These are phyloP conservation scores for Amiota minor DNA, from an alignment of 2,888 invertebrate species.

Conservation along the genomic window DNA sequence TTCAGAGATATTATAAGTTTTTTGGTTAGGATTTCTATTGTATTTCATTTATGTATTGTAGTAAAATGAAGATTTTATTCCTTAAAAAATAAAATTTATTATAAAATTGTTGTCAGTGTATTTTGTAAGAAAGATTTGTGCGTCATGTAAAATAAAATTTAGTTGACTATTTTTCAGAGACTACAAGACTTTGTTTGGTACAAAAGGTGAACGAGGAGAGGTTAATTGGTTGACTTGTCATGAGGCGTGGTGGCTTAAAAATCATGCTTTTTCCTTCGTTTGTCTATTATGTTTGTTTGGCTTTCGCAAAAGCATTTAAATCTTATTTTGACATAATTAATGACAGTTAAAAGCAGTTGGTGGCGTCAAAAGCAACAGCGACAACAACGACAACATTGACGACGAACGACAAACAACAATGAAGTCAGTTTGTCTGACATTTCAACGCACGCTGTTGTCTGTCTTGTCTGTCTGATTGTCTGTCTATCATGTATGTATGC, in stretches of 20 bases:
- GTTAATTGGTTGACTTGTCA: too few species aligned
- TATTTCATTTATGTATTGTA: too few species aligned
- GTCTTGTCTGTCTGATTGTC: neutral
- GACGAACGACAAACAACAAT: neutral
- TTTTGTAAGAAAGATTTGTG: neutral
- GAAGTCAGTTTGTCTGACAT: conserved; percentile 13
- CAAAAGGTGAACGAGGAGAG: too few species aligned
- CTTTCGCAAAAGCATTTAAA: conserved; percentile 57
- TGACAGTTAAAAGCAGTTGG: conserved; percentile 67
- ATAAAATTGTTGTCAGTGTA: too few species aligned
- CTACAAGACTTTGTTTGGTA: neutral
- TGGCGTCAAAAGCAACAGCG: neutral
- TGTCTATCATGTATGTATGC: neutral
- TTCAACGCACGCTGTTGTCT: conserved; percentile 7
- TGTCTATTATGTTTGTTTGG: conserved; percentile 18
- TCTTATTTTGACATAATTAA: conserved; percentile 69
- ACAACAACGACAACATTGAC: conserved; percentile 8
- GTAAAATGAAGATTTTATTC: too few species aligned
- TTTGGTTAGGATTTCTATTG: too few species aligned
- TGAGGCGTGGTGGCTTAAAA: neutral
- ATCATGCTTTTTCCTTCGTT: neutral
- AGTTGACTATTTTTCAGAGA: neutral
- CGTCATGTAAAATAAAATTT: neutral
- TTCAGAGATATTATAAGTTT: too few species aligned
- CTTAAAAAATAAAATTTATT: too few species aligned